Evolutionary conservation across 2,797 vertebrate species (phyloP).

Genomic region (Acropternis orthonyx): DNA sequence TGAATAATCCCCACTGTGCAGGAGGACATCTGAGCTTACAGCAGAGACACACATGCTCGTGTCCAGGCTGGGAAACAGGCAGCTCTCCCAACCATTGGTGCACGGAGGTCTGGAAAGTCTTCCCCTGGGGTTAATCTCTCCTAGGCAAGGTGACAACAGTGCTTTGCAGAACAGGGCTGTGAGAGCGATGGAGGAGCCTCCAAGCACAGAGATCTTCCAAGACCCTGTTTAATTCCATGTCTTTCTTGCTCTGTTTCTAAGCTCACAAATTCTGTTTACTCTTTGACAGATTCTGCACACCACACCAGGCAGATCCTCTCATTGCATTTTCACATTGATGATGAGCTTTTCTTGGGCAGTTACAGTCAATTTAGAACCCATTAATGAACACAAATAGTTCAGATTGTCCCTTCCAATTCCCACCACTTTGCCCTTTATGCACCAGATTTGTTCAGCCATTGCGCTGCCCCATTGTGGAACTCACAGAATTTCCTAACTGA

Average conservation of each 20-base stretch:
- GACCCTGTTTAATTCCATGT: neutral
- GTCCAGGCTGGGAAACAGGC: neutral
- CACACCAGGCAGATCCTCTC: neutral
- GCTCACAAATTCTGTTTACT: neutral
- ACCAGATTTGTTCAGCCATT: neutral
- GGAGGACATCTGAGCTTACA: neutral
- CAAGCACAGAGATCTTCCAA: neutral
- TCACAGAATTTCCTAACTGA: neutral
- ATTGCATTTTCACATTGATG: neutral
- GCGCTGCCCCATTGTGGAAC: neutral
- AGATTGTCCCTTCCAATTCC: constrained; percentile 38
- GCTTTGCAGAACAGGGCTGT: neutral
- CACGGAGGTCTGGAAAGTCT: neutral
- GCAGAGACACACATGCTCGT: rapidly evolving
- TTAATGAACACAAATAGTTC: constrained; percentile 28
- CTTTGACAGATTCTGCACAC: neutral
- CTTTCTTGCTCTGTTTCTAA: neutral
- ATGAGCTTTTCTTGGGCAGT: constrained; percentile 22
- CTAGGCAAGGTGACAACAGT: neutral
- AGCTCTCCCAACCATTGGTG: neutral
- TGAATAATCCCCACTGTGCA: neutral
- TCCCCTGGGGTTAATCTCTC: neutral
- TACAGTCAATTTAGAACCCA: constrained; percentile 43
- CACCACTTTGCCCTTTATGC: constrained; percentile 35
- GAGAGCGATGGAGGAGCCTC: neutral